Percentiles rank a stretch among this genome's conserved stretches.
Evolutionary conservation across 1,140 invertebrate genomes (phyloP).

Genomic region (Aricia agestis): DNA sequence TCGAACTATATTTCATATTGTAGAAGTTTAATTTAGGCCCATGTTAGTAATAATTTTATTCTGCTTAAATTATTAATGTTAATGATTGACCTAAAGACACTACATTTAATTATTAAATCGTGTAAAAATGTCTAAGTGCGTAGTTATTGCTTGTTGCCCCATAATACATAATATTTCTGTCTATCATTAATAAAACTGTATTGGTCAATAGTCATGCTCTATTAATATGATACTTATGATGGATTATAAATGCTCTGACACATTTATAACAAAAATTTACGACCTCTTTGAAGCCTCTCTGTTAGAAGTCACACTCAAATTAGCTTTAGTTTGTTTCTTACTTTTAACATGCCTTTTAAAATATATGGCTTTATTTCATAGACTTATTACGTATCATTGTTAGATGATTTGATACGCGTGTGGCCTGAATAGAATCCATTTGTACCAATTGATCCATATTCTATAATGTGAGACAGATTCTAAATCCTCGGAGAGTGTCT

Average conservation of each 20-base stretch:
- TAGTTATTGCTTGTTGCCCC: no score
- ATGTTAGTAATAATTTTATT: no score
- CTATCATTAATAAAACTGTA: background rate
- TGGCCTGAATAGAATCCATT: background rate
- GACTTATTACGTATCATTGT: conserved; percentile 7
- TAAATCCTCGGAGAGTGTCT: background rate
- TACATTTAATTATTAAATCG: no score
- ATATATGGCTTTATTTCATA: background rate
- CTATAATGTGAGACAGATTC: background rate
- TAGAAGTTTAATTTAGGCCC: no score
- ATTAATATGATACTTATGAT: background rate
- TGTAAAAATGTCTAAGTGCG: no score
- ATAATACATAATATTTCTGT: background rate
- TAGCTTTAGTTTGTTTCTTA: conserved; percentile 1
- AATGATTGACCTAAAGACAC: no score
- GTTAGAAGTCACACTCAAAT: background rate
- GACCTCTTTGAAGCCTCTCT: background rate
- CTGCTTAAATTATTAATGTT: no score
- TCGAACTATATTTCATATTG: no score
- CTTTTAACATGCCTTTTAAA: background rate
- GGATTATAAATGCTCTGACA: background rate
- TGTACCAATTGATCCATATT: conserved; percentile 11
- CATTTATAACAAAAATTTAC: background rate
- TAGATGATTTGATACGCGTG: conserved; percentile 5
- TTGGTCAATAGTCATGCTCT: background rate